Evolutionary conservation across 2,797 vertebrate species (phyloP), one percentile per base, ranked within the genome.

Genomic region (Catamblyrhynchus diadema): DNA sequence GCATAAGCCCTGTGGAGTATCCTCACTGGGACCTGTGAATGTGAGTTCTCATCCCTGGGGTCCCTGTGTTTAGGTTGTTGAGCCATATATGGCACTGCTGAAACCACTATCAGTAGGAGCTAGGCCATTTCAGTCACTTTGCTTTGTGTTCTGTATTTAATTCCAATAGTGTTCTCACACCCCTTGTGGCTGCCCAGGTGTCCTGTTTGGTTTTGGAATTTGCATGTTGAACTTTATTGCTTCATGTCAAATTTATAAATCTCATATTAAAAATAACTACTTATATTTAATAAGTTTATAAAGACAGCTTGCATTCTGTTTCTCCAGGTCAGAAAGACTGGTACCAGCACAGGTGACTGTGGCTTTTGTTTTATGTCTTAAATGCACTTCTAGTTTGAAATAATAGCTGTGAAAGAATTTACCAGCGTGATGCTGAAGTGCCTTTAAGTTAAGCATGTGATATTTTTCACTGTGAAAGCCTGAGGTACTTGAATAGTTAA

Each of bases 401-500:
- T 85, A 86, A n/a, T 45, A 42, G 30, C 78, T 86, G 32, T 73
- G 82, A 59, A 91, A 69, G 57, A 73, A 33, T 81, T 94, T 50
- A 45, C 66, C 39, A 65, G 66, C 1, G 1, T 53, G 41, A 65
- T 86, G 42, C 39, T 91, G 85, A 90, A 88, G 53, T 95, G 79
- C 86, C 61, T 92, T 92, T 89, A 78, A 86, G 54, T 90, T 86
- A 73, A 66, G 37, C 90, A 77, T 87, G 90, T 91, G 88, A 56
- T 90, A 54, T 61, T 92, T 85, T 90, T 85, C 71, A 73, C 90
- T 64, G 32, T 66, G 81, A 66, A 86, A 88, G 67, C 56, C 35
- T 88, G 57, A 85, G 56, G 65, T 92, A 37, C 90, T 93, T 93
- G 64, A 92, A 50, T 66, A 92, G 84, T 51, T 77, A n/a, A n/a